Percentiles rank a stretch among this genome's conserved stretches.
Evolutionary conservation across 2,888 invertebrate species (phyloP).

Genomic region (Azorinus chamasolen): DNA sequence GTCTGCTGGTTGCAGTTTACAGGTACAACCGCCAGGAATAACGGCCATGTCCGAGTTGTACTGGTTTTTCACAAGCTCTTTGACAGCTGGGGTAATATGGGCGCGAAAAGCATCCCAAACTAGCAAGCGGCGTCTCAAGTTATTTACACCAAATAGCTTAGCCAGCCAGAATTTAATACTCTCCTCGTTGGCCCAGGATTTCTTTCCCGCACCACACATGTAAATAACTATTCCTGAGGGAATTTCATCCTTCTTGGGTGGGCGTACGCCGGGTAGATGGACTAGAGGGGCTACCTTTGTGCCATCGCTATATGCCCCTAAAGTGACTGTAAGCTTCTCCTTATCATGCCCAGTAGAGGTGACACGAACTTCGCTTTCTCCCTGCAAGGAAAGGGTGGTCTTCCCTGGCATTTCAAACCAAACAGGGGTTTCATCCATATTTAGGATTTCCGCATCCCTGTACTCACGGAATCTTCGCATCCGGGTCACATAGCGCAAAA

Average conservation of each 20-base stretch:
- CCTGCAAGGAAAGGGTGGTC: background rate
- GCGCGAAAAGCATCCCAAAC: no score
- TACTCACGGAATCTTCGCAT: background rate
- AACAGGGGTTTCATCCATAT: conserved; percentile 36
- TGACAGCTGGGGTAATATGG: conserved; percentile 18
- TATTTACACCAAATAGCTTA: background rate
- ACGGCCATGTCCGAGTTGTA: conserved; percentile 8
- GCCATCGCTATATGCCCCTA: conserved; percentile 15
- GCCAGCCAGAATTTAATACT: background rate
- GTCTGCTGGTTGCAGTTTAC: background rate
- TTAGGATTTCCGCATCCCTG: conserved; percentile 1
- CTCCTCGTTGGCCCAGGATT: background rate
- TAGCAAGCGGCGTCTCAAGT: conserved; percentile 2
- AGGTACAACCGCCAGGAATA: no score
- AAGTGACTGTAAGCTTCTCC: background rate
- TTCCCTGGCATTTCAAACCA: conserved; percentile 2
- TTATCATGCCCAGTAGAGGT: conserved; percentile 10
- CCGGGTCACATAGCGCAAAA: background rate
- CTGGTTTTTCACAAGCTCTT: background rate
- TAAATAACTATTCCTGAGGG: background rate
- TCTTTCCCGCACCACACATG: no score
- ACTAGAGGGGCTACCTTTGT: conserved; percentile 32
- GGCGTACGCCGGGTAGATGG: conserved; percentile 16
- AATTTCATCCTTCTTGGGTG: conserved; percentile 7
- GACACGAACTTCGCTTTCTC: background rate